A percentile compares a stretch with the other conserved stretches of the same genome.
phyloP scores from a whole-genome alignment of 1,140 invertebrate species.

The Brachionus paranguensis region DNA sequence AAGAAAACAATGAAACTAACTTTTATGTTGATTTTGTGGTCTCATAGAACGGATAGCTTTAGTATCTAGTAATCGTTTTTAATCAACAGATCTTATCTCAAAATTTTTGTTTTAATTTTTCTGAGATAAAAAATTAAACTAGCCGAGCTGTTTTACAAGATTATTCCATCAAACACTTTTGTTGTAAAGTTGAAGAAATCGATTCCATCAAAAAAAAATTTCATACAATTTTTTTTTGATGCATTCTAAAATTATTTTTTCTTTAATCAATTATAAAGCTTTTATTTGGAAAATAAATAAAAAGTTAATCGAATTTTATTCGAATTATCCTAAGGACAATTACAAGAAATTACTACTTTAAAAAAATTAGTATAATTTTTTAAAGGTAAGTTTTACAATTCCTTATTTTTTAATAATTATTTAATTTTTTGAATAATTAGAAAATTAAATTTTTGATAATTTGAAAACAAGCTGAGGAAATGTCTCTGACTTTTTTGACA shows the following conservation, averaged over 20 bases:
- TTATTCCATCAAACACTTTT: neutral
- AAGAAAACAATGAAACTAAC: neutral
- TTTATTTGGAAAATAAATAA: neutral
- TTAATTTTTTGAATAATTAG: no score
- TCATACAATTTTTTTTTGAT: neutral
- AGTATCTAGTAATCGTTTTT: neutral
- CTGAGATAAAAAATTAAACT: neutral
- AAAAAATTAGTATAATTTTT: no score
- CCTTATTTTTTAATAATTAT: no score
- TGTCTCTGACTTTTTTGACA: no score
- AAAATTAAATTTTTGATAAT: neutral
- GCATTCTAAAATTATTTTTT: neutral
- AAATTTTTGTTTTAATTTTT: slow-evolving; percentile 10
- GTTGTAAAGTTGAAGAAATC: neutral
- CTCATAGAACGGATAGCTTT: neutral
- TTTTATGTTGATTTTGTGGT: neutral
- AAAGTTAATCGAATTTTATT: neutral
- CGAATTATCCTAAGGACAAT: neutral
- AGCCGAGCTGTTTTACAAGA: neutral
- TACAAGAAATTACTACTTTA: neutral
- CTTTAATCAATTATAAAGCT: neutral
- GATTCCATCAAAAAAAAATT: neutral
- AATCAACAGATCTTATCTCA: slow-evolving; percentile 21
- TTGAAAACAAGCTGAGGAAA: neutral
- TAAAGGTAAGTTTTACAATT: no score